Conservation (phyloP, 2,113 vertebrate genomes). For the Eira barbara region DNA sequence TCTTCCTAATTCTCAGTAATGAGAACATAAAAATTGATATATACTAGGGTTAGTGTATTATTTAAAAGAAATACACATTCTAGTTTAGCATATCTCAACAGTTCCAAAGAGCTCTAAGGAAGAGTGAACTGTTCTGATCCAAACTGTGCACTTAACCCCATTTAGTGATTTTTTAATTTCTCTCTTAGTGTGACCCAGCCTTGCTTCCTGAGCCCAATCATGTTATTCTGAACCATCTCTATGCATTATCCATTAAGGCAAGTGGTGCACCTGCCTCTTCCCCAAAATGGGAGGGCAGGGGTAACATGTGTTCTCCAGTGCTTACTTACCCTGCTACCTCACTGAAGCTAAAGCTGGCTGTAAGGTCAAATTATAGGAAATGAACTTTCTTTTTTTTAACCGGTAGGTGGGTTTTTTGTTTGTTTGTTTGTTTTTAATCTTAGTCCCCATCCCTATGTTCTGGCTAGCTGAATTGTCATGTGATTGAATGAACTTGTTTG, state of each 20-base stretch:
- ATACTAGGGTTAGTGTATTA: neutral
- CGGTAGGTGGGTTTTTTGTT: neutral
- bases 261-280: slow-evolving; percentile 41
- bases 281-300: neutral
- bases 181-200: slow-evolving; percentile 94
- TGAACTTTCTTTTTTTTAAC: neutral
- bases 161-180: neutral
- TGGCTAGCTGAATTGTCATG: neutral
- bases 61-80: neutral
- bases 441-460: neutral
- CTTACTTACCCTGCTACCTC: neutral
- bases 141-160: neutral
- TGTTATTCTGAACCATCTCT: slow-evolving; percentile 98
- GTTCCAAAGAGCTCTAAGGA: neutral
- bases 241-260: slow-evolving; percentile 98
- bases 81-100: neutral
- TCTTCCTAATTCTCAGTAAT: slow-evolving; percentile 16
- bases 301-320: neutral
- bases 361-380: neutral
- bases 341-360: neutral
- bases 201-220: slow-evolving; percentile 97
- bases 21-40: neutral
- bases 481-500: neutral
- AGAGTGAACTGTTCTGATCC: neutral
- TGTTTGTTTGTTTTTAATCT: neutral